Evolutionary conservation across 2,888 invertebrate genomes (phyloP), one percentile per base, ranked within the genome.

Genomic region (Hydrotaea diabolus): DNA sequence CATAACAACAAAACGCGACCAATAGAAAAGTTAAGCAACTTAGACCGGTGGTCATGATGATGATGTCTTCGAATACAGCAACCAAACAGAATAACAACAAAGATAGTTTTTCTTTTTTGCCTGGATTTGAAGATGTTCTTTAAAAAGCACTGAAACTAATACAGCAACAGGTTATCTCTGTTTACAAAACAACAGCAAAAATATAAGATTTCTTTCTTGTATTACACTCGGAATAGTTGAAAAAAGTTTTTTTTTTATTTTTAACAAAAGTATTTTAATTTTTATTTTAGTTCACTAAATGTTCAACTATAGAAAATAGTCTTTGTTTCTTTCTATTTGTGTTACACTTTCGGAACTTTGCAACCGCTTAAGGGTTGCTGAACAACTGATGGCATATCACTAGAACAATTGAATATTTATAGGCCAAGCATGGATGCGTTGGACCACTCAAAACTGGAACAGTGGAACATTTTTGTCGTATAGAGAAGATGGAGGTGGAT

Each of bases 1-100:
- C 87, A 78, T 90, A 91, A 80, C 88, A 90, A 80, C 88, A 88
- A 46, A 89, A 88, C 62, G 87, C 89, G 79, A 90, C 87, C 74
- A 90, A 86, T 86, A 90, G 85, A 87, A 89, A 86, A 76, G 88
- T 90, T 85, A 89, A 88, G 86, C 89, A 88, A 87, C 88, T 89
- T 57, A 88, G 87, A 80, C 87, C 86, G 80, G 87, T 87, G n/a
- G n/a, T n/a, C n/a, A n/a, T n/a, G 91, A 90, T 90, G 53, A 77
- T 82, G 15, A 74, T 15, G 36, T 21, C 43, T 66, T 17, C n/a
- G 17, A 19, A 8, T 17, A n/a, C n/a, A 49, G n/a, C 15, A n/a
- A 55, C 15, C 15, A 36, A 55, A 49, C 49, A 9, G 4, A 39
- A 13, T 13, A 19, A 13, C 21, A 21, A 21, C 39, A 66, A 66